Conservation (phyloP, 1,140 invertebrate genomes). For the Tetraneura akinire region DNA sequence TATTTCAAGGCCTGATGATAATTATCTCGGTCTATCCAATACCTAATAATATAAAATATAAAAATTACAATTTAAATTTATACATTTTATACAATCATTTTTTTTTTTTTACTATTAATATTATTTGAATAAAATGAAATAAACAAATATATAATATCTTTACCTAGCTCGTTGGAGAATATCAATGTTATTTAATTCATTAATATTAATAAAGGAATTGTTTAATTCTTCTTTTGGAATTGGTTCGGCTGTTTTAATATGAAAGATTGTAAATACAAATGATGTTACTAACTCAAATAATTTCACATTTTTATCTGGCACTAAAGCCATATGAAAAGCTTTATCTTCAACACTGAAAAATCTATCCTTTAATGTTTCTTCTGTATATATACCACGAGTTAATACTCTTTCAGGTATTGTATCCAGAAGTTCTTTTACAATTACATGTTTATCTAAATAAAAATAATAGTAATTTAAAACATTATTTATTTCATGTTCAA, state of each 20-base stretch:
- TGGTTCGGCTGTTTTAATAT: constrained; percentile 67
- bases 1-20: constrained; percentile 82
- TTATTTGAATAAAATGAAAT: neutral
- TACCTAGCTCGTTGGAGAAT: constrained; percentile 84
- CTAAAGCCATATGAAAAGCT: constrained; percentile 54
- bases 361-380: constrained; percentile 79
- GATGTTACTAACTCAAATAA: constrained; percentile 83
- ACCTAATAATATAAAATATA: constrained; percentile 63
- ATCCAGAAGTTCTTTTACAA: constrained; percentile 73
- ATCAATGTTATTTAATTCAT: constrained; percentile 78
- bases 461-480: constrained; percentile 51
- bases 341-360: constrained; percentile 71
- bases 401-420: constrained; percentile 76
- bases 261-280: constrained; percentile 77
- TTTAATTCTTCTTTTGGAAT: constrained; percentile 71
- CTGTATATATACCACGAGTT: constrained; percentile 80
- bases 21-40: constrained; percentile 83
- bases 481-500: neutral
- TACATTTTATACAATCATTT: too few species aligned
- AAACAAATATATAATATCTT: neutral
- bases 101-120: too few species aligned
- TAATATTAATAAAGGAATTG: constrained; percentile 70
- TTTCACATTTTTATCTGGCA: constrained; percentile 67
- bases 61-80: too few species aligned
- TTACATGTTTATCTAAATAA: constrained; percentile 66